Conservation (phyloP, 1,140 invertebrate species). For the Mesaphorura yosii region DNA sequence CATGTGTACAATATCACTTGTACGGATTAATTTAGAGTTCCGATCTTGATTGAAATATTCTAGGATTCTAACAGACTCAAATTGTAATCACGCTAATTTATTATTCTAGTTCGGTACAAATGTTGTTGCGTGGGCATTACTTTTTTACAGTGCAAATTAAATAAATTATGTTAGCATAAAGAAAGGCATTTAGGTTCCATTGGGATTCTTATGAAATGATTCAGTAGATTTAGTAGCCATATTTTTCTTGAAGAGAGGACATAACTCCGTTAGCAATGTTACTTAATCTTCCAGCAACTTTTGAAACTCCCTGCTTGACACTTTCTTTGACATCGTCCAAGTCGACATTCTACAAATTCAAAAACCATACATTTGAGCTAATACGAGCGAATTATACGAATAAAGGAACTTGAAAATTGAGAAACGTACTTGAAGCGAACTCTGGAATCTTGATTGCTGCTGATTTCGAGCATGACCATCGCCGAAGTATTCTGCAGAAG, state of each 20-base stretch:
- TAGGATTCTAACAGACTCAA: no score
- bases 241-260: conserved; percentile 65
- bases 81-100: no score
- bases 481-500: conserved; percentile 90
- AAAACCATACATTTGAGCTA: conserved; percentile 9
- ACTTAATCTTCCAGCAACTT: conserved; percentile 87
- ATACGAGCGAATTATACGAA: conserved; percentile 3
- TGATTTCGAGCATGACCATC: conserved; percentile 38
- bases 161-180: no score
- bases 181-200: no score
- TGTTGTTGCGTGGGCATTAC: no score
- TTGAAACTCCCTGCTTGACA: conserved; percentile 87
- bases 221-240: conserved; percentile 24
- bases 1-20: no score
- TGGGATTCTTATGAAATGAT: no score
- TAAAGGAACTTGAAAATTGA: conserved; percentile 2
- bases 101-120: no score
- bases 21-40: no score
- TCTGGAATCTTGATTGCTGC: conserved; percentile 30
- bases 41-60: no score
- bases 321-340: conserved; percentile 93
- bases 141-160: no score
- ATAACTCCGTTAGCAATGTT: conserved; percentile 88
- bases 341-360: conserved; percentile 53
- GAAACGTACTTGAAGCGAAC: conserved; percentile 19